Evolutionary conservation across 2,797 vertebrate species (phyloP).

Genomic region (Chaunax sp.): DNA sequence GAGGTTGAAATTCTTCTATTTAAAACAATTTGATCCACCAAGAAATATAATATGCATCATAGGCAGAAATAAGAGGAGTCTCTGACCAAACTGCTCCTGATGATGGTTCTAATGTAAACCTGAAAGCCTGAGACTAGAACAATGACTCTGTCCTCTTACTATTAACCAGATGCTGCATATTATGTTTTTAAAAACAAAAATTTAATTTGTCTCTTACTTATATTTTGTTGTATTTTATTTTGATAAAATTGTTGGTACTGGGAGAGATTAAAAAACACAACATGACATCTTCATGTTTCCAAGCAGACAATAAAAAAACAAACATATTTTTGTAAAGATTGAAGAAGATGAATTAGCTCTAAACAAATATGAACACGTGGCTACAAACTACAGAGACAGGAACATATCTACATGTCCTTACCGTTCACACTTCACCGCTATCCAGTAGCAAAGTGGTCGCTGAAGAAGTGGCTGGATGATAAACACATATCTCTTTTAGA

Average conservation of each 20-base stretch:
- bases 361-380: constrained; percentile 1
- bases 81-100: neutral
- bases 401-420: constrained; percentile 3
- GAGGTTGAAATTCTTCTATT: neutral
- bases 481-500: neutral
- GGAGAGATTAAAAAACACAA: constrained; percentile 2
- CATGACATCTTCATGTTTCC: constrained; percentile 5
- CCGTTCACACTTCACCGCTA: constrained; percentile 1
- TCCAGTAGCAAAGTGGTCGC: neutral
- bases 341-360: neutral
- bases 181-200: neutral
- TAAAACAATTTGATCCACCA: constrained; percentile 1
- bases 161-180: neutral
- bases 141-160: neutral
- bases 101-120: neutral
- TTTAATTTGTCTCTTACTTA: no score
- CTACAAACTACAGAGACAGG: constrained; percentile 11
- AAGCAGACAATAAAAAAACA: constrained; percentile 1
- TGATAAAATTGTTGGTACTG: neutral
- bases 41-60: constrained; percentile 22
- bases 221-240: neutral
- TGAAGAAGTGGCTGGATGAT: neutral
- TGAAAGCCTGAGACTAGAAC: neutral
- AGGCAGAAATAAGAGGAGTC: neutral
- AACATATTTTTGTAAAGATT: constrained; percentile 2